Evolutionary conservation across 23 tunicate genomes (phyloP).

Genomic region (Halocynthia aurantium): DNA sequence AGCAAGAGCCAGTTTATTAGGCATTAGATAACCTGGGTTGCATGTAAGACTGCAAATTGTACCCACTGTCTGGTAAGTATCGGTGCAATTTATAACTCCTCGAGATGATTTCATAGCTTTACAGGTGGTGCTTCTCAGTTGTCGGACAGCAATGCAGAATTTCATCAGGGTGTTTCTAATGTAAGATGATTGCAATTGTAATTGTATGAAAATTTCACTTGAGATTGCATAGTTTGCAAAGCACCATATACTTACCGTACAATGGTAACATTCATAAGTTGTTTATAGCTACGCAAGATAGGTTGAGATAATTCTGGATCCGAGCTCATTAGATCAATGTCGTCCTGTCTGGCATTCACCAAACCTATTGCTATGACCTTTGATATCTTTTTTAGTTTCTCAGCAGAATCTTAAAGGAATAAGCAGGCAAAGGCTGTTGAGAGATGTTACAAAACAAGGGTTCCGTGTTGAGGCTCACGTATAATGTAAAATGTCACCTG

Average conservation of each 20-base stretch:
- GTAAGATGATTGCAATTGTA: not conserved
- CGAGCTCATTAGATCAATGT: conserved; percentile 40
- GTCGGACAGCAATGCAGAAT: conserved; percentile 44
- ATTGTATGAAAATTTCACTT: not conserved
- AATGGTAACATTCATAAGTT: conserved; percentile 24
- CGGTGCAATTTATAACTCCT: conserved; percentile 3
- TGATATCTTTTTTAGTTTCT: conserved; percentile 27
- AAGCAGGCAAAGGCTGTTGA: not conserved
- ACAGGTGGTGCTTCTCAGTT: conserved; percentile 19
- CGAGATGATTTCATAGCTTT: not conserved
- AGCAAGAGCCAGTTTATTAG: not conserved
- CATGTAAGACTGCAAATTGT: conserved; percentile 52
- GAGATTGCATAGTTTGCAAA: not conserved
- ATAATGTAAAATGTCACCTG: conserved; percentile 7
- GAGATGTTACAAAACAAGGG: not conserved
- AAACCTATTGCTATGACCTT: conserved; percentile 64
- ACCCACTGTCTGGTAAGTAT: conserved; percentile 34
- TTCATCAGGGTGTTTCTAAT: conserved; percentile 27
- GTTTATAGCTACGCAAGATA: conserved; percentile 19
- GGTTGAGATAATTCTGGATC: conserved; percentile 28
- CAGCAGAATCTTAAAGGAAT: not conserved
- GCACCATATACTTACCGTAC: conserved; percentile 18
- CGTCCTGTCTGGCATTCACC: conserved; percentile 22
- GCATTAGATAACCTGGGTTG: conserved; percentile 37
- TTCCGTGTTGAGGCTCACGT: not conserved